phyloP scores from a whole-genome alignment of 2,888 invertebrate species.

The Timandra comae region DNA sequence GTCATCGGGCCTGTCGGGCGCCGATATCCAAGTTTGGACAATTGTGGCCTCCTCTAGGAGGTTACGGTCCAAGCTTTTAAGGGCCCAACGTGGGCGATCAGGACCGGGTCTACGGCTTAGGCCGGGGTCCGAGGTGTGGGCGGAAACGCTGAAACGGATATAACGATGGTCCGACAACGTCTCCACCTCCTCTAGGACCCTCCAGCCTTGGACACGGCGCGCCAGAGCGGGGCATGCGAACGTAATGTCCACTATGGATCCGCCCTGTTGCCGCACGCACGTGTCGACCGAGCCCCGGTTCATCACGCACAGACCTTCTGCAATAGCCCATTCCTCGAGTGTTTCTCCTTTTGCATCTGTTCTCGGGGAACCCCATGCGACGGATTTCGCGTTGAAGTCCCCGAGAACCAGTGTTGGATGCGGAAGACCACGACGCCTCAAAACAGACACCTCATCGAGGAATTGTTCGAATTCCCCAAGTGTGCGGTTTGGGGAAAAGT shows the following conservation, averaged over 20 bases:
- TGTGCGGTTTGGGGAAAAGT: conserved; percentile 9
- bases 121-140: neutral
- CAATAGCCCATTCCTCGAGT: conserved; percentile 12
- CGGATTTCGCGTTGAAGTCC: conserved; percentile 16
- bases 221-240: conserved; percentile 3
- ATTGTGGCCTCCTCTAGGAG: neutral
- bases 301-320: conserved; percentile 3
- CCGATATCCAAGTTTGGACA: conserved; percentile 2
- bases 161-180: conserved; percentile 3
- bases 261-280: conserved; percentile 7
- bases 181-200: neutral
- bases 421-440: conserved; percentile 8
- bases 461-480: conserved; percentile 5
- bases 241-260: conserved; percentile 4
- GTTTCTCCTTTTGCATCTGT: neutral
- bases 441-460: conserved; percentile 1
- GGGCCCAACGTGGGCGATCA: conserved; percentile 4
- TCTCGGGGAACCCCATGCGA: conserved; percentile 14
- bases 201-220: conserved; percentile 1
- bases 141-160: conserved; percentile 8
- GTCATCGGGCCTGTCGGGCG: neutral
- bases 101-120: neutral
- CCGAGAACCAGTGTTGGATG: conserved; percentile 1
- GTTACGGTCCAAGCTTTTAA: conserved; percentile 2
- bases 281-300: conserved; percentile 16